phyloP scores from a whole-genome alignment of 2,113 vertebrate genomes.

The Colaptes auratus region DNA sequence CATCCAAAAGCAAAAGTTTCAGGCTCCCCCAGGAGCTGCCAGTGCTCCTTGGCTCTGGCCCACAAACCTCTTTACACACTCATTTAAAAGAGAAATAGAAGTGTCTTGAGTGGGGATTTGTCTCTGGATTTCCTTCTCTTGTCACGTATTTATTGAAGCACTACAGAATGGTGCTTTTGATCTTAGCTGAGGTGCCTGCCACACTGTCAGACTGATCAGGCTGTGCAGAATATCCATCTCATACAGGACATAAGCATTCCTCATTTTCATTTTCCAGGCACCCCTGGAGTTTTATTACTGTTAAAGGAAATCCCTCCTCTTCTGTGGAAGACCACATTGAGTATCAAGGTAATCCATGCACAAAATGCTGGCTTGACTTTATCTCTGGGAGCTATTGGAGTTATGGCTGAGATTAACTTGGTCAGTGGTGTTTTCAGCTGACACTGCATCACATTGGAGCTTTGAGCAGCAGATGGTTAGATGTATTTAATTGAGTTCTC shows the following conservation, averaged over 20 bases:
- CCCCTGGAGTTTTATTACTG: constrained; percentile 92
- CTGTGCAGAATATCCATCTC: background rate
- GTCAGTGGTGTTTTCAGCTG: background rate
- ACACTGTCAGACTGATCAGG: background rate
- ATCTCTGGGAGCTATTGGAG: background rate
- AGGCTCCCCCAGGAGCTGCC: background rate
- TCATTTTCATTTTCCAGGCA: constrained; percentile 79
- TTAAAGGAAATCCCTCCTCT: constrained; percentile 85
- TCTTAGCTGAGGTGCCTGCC: background rate
- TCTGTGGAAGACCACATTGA: constrained; percentile 89
- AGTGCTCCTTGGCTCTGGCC: background rate
- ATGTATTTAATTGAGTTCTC: background rate
- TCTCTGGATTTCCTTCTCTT: background rate
- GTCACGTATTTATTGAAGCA: background rate
- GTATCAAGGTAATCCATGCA: constrained; percentile 86
- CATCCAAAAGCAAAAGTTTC: background rate
- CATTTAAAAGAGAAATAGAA: background rate
- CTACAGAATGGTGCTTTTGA: background rate
- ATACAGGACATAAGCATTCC: background rate
- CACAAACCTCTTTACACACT: background rate
- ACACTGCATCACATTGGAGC: background rate
- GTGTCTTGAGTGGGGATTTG: background rate
- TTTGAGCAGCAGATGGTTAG: background rate
- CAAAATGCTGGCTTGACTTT: background rate
- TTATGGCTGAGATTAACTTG: background rate